Percentiles rank a stretch among this genome's conserved stretches.
These are phyloP conservation scores for Lacerta agilis DNA, from an alignment of 2,797 vertebrate genomes.

Conservation along the genomic window DNA sequence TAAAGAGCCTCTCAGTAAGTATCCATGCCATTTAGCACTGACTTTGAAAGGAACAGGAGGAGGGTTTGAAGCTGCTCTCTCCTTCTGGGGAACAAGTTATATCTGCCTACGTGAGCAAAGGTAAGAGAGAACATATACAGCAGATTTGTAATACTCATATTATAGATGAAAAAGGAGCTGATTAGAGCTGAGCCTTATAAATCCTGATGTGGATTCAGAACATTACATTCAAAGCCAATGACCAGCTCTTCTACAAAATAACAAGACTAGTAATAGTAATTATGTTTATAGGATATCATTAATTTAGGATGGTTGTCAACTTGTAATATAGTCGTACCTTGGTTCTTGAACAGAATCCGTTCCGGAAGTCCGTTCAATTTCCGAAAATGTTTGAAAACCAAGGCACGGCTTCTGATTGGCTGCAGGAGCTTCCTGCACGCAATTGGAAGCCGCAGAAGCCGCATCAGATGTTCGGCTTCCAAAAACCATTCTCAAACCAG, in stretches of 20 bases:
- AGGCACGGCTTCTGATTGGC: too few relatives aligned
- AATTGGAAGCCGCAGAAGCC: too few relatives aligned
- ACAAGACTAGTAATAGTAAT: background rate
- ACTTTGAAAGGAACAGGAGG: background rate
- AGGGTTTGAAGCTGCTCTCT: fast-evolving
- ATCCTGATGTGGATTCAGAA: fast-evolving
- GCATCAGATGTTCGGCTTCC: too few relatives aligned
- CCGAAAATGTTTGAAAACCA: too few relatives aligned
- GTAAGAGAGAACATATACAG: background rate
- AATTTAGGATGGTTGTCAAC: too few relatives aligned
- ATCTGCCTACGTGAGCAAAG: fast-evolving
- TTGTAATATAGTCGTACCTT: too few relatives aligned
- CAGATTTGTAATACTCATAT: background rate
- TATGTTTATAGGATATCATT: background rate
- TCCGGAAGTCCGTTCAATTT: too few relatives aligned
- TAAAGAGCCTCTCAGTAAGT: fast-evolving
- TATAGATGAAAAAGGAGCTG: background rate
- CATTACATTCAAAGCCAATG: background rate
- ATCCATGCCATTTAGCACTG: background rate
- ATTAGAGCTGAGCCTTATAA: fast-evolving
- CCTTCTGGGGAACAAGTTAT: background rate
- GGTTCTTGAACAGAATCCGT: too few relatives aligned
- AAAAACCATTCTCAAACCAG: too few relatives aligned
- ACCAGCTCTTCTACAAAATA: background rate
- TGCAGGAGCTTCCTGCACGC: too few relatives aligned